Percentiles rank a stretch among this genome's conserved stretches.
Conservation (phyloP, 2,888 invertebrate genomes). For the Ptychoptera albimana region DNA sequence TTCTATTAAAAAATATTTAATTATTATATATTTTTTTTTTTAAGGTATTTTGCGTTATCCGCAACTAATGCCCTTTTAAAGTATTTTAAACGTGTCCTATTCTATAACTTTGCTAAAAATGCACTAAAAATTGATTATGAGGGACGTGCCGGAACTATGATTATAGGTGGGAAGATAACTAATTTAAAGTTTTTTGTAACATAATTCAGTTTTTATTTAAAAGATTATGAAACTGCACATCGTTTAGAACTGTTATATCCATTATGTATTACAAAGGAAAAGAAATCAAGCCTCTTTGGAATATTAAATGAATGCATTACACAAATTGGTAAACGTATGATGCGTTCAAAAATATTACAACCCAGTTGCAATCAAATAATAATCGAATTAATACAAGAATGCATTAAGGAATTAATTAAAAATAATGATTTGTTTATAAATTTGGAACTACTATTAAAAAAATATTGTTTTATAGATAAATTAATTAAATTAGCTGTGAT, state of each 20-base stretch:
- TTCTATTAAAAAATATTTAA: too few species aligned
- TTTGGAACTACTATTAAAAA: conserved; percentile 37
- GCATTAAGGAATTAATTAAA: conserved; percentile 58
- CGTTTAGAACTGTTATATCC: conserved; percentile 56
- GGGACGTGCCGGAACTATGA: conserved; percentile 62
- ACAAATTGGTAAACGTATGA: conserved; percentile 53
- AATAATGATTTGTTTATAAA: conserved; percentile 47
- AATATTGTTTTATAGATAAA: conserved; percentile 6
- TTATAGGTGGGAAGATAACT: conserved; percentile 48
- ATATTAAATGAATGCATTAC: conserved; percentile 55
- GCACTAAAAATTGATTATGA: conserved; percentile 70
- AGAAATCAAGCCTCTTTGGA: conserved; percentile 41
- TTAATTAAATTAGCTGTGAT: conserved; percentile 7
- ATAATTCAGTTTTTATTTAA: conserved; percentile 5
- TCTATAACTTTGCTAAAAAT: conserved; percentile 53
- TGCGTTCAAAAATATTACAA: conserved; percentile 67
- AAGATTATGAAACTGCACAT: conserved; percentile 69
- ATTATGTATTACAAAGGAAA: conserved; percentile 27
- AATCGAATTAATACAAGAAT: conserved; percentile 54
- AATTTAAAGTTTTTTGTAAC: conserved; percentile 1
- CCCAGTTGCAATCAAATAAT: conserved; percentile 52
- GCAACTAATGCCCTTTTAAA: conserved; percentile 72
- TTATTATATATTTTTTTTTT: conserved; percentile 12
- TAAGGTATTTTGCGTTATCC: conserved; percentile 71
- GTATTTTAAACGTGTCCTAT: conserved; percentile 67